A percentile compares a stretch with the other conserved stretches of the same genome.
Conservation (phyloP, 2,797 vertebrate species). For the Sus cebifrons region DNA sequence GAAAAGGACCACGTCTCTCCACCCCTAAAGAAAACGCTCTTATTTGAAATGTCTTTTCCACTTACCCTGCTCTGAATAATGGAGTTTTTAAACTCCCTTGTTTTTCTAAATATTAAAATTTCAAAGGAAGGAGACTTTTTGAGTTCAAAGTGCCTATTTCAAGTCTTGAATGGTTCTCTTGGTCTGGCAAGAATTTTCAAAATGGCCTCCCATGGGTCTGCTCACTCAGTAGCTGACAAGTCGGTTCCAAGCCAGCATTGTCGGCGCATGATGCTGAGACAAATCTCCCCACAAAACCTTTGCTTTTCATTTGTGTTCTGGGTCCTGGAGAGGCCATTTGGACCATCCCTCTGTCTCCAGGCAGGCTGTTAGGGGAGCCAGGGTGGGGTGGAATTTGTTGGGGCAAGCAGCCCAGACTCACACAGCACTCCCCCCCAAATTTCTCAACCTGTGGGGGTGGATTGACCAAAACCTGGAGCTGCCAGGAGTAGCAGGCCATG, state of each 20-base stretch:
- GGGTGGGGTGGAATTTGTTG: background rate
- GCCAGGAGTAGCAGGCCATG: rapidly evolving
- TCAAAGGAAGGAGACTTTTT: conserved; percentile 72
- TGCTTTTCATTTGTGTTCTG: background rate
- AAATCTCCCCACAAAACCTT: background rate
- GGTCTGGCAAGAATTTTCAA: conserved; percentile 48
- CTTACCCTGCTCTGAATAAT: conserved; percentile 53
- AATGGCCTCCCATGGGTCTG: background rate
- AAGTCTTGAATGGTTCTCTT: conserved; percentile 37
- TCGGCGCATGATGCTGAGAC: background rate
- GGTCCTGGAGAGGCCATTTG: background rate
- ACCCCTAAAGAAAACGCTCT: conserved; percentile 54
- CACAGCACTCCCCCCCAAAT: rapidly evolving
- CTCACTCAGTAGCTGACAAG: background rate
- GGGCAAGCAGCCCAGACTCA: background rate
- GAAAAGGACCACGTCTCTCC: background rate
- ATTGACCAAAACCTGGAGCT: background rate
- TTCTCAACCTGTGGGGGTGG: background rate
- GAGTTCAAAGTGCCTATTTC: conserved; percentile 46
- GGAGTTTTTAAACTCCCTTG: background rate
- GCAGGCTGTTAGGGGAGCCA: background rate
- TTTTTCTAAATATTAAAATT: conserved; percentile 75
- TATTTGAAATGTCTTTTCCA: conserved; percentile 70
- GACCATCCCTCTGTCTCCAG: background rate
- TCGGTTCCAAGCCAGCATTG: background rate